Percentiles rank a stretch among this genome's conserved stretches.
phyloP scores from a whole-genome alignment of 2,113 vertebrate genomes.

The Myocastor coypus region DNA sequence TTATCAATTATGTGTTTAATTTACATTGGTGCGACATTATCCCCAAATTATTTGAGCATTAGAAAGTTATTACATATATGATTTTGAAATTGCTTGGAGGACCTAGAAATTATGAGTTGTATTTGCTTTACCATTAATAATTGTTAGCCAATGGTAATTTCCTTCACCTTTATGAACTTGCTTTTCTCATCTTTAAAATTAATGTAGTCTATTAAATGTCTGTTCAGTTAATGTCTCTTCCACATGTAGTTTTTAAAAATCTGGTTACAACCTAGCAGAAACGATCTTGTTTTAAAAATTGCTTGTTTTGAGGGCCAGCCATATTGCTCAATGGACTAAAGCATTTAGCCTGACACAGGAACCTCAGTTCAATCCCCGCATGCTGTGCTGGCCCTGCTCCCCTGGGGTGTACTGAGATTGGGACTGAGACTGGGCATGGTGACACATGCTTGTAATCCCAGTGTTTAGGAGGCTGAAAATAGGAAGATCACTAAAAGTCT shows the following conservation, averaged over 20 bases:
- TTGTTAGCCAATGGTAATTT: not conserved
- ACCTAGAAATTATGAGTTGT: not conserved
- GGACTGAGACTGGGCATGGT: too few species aligned
- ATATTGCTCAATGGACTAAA: too few species aligned
- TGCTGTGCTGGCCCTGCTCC: too few species aligned
- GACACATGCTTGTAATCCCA: too few species aligned
- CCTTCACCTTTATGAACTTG: not conserved
- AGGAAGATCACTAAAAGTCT: too few species aligned
- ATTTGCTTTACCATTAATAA: not conserved
- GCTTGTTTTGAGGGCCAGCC: not conserved
- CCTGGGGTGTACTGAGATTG: too few species aligned
- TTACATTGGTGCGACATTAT: not conserved
- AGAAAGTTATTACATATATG: not conserved
- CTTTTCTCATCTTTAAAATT: not conserved
- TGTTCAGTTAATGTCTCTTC: not conserved
- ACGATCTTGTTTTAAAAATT: not conserved
- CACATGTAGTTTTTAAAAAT: not conserved
- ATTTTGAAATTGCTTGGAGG: not conserved
- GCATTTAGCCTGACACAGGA: too few species aligned
- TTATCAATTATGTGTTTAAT: not conserved
- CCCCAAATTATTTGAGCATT: not conserved
- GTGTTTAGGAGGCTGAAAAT: too few species aligned
- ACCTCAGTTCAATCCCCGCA: too few species aligned
- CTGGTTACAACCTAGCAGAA: not conserved
- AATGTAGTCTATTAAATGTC: not conserved